Conservation (phyloP, 1,140 invertebrate species). For the Vollenhovia emeryi region DNA sequence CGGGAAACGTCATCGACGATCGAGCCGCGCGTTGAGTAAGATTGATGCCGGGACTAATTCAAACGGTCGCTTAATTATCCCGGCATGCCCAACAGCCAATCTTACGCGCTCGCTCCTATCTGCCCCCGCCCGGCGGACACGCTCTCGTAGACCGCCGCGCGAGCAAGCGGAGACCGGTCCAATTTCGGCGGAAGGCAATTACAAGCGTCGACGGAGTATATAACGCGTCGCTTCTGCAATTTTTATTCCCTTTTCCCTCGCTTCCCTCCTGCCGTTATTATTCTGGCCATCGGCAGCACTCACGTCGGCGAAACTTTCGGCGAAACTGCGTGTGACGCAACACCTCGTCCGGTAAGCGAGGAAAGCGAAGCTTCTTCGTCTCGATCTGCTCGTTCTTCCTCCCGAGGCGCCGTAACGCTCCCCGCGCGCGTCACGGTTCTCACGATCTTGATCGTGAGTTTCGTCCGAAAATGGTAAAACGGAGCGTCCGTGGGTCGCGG, state of each 20-base stretch:
- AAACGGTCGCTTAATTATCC: constrained; percentile 68
- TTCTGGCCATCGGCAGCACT: constrained; percentile 48
- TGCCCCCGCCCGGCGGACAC: not conserved
- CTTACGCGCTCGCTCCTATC: constrained; percentile 12
- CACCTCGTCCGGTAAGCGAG: not conserved
- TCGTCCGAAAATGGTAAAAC: constrained; percentile 73
- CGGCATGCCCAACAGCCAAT: constrained; percentile 14
- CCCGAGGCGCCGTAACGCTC: constrained; percentile 64
- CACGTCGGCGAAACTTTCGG: constrained; percentile 56
- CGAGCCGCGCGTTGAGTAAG: constrained; percentile 33
- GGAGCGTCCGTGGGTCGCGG: constrained; percentile 46
- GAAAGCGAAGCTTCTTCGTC: constrained; percentile 53
- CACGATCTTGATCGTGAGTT: constrained; percentile 73
- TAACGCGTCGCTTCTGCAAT: not conserved
- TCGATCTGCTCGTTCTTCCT: constrained; percentile 35
- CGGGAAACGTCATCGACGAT: constrained; percentile 46
- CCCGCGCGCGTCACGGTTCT: constrained; percentile 68
- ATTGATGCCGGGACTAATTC: constrained; percentile 59
- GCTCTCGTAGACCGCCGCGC: constrained; percentile 45
- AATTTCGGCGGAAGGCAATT: constrained; percentile 66
- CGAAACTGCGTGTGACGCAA: constrained; percentile 70
- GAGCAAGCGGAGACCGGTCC: constrained; percentile 25
- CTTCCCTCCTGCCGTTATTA: constrained; percentile 65
- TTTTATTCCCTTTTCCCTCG: not conserved
- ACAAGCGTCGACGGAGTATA: constrained; percentile 35